phyloP scores from a whole-genome alignment of 2,113 vertebrate species.

The Eidolon helvum region DNA sequence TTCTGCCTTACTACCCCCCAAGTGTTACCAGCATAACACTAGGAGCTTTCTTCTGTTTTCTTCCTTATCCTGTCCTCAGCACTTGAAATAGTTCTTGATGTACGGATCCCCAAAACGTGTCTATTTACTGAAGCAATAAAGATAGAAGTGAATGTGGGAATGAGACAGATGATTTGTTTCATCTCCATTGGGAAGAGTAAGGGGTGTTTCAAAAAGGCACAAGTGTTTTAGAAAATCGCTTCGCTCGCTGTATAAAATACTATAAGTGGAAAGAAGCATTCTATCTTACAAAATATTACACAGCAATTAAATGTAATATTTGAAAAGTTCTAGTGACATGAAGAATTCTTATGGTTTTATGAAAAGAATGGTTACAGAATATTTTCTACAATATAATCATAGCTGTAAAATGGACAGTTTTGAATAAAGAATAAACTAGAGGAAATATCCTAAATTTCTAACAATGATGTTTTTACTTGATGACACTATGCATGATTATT shows the following conservation, averaged over 20 bases:
- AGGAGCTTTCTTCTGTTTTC: neutral
- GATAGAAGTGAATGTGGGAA: neutral
- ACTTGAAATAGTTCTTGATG: neutral
- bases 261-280: neutral
- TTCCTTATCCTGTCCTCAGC: neutral
- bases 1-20: neutral
- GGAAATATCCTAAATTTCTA: constrained; percentile 1
- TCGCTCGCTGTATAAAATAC: constrained; percentile 18
- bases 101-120: neutral
- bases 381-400: neutral
- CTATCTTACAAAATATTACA: constrained; percentile 22
- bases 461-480: neutral
- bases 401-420: neutral
- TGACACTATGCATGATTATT: neutral
- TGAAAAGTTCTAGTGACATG: constrained; percentile 26
- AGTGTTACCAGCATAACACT: neutral
- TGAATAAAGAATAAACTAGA: neutral
- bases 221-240: constrained; percentile 45
- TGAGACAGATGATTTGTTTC: neutral
- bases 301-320: constrained; percentile 48
- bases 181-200: neutral
- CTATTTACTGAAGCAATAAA: neutral
- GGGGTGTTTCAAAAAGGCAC: neutral
- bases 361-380: neutral
- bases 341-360: neutral